Conservation (phyloP, 2,113 vertebrate species). For the Hipposideros armiger region DNA sequence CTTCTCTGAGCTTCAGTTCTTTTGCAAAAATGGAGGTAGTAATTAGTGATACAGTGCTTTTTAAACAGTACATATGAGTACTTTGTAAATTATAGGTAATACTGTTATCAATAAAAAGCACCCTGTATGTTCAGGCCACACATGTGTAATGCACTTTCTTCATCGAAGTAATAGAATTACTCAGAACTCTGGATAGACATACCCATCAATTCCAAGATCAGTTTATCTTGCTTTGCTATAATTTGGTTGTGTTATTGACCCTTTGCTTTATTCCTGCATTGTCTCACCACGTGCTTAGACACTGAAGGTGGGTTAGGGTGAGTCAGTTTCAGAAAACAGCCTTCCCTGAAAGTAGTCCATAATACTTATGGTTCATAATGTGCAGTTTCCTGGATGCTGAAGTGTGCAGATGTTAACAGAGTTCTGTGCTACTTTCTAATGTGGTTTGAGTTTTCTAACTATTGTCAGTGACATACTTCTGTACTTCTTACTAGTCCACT, state of each 20-base stretch:
- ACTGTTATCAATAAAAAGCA: neutral
- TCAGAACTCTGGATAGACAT: neutral
- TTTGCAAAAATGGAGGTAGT: slow-evolving; percentile 10
- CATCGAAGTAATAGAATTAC: neutral
- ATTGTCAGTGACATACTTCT: slow-evolving; percentile 59
- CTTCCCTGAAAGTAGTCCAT: slow-evolving; percentile 25
- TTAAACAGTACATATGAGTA: neutral
- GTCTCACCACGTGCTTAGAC: neutral
- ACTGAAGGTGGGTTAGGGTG: neutral
- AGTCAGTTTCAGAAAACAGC: slow-evolving; percentile 61
- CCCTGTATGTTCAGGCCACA: neutral
- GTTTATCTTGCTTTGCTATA: neutral
- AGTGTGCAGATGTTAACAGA: slow-evolving; percentile 17
- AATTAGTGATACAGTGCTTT: neutral
- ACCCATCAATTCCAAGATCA: neutral
- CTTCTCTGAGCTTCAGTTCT: slow-evolving; percentile 26
- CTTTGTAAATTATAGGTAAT: neutral
- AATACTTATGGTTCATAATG: neutral
- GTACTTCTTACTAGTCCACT: slow-evolving; percentile 23
- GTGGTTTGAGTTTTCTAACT: slow-evolving; percentile 71
- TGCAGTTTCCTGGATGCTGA: slow-evolving; percentile 64
- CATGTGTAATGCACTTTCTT: neutral
- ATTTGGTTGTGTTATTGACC: slow-evolving; percentile 8
- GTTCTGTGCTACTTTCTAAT: slow-evolving; percentile 56
- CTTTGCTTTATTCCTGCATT: slow-evolving; percentile 21